Evolutionary conservation across 2,888 invertebrate species (phyloP), one percentile per base, ranked within the genome.

Genomic region (Graphium colonna): DNA sequence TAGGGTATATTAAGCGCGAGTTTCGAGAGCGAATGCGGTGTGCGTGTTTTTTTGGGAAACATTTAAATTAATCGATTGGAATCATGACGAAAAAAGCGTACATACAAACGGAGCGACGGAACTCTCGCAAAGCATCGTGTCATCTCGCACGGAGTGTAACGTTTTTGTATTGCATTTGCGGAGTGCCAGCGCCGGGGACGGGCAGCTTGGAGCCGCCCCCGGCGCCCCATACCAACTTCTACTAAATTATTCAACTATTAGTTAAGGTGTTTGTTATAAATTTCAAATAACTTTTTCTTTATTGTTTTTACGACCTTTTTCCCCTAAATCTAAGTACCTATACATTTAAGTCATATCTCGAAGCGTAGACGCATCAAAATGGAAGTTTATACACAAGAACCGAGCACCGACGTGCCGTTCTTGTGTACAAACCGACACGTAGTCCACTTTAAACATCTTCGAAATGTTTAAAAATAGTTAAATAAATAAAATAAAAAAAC

Each of bases 261-360:
- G 77, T 88, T 89, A 89, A 89, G 88, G 84, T 80, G 88, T 89
- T 89, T 89, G 88, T 89, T 89, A 88, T 87, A 87, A 77, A 87
- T 84, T 87, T 88, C 86, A 83, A 21, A 84, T 89, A 87, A 86
- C 85, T 84, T 86, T 59, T 80, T 68, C 58, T 61, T 71, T 85
- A 3, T 87, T 86, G 84, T 84, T 87, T 87, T 87, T 84, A 86
- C 82, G 74, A 86, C 87, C 85, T 86, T 86, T 80, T 77, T 41
- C 49, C 82, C 86, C 83, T 86, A 83, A 79, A 73, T 86, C 77
- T 88, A 88, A 89, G 88, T 82, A 55, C 55, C 46, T 55, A 81
- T 82, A 85, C 82, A 85, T 83, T 75, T 87, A 88, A 88, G 88
- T 87, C 80, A 87, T 89, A 87, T 88, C 86, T 85, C 85, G 87